Evolutionary conservation across 2,113 vertebrate species (phyloP).

Genomic region (Macquaria ambigua): DNA sequence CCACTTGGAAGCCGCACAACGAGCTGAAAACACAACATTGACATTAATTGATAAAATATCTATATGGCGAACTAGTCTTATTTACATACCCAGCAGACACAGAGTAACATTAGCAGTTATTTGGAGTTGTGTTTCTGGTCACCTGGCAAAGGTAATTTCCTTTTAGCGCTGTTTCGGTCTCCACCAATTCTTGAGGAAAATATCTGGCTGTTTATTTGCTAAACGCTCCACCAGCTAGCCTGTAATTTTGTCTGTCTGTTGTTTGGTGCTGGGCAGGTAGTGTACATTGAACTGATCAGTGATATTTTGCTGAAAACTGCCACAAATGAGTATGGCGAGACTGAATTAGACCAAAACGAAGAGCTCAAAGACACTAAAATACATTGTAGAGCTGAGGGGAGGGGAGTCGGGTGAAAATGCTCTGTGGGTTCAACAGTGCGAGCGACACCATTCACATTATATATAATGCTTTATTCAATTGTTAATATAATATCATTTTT

Average conservation of each 20-base stretch:
- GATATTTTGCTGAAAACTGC: background rate
- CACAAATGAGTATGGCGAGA: background rate
- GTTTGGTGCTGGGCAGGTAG: background rate
- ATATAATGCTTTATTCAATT: background rate
- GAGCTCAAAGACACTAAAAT: background rate
- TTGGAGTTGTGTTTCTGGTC: background rate
- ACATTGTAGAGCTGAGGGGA: background rate
- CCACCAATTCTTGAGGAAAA: background rate
- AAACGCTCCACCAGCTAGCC: background rate
- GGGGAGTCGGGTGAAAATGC: background rate
- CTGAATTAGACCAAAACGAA: constrained; percentile 2
- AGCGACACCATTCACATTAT: background rate
- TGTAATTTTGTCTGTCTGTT: background rate
- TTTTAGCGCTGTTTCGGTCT: background rate
- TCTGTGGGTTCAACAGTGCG: background rate
- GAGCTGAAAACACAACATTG: background rate
- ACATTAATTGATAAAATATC: background rate
- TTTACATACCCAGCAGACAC: background rate
- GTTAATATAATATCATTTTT: background rate
- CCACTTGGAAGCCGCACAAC: too few species aligned
- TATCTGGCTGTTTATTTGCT: background rate
- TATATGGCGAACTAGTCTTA: background rate
- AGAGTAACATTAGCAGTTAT: background rate
- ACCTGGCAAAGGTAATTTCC: background rate
- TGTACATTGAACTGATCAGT: background rate